A percentile compares a stretch with the other conserved stretches of the same genome.
phyloP scores from a whole-genome alignment of 2,113 vertebrate genomes.

The Sebastes schlegelii region DNA sequence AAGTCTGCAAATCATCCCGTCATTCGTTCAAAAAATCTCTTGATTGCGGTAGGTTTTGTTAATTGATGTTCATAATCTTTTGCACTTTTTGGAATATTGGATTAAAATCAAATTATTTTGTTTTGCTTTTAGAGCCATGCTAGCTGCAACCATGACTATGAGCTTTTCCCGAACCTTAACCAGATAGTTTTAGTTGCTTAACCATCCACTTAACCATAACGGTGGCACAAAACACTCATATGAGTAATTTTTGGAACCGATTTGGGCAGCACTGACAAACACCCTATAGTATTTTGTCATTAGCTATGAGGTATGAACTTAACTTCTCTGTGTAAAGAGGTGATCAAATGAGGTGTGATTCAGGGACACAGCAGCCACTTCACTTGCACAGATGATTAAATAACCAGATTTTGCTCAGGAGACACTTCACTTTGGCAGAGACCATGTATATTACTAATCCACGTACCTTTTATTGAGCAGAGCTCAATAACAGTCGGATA shows the following conservation, averaged over 20 bases:
- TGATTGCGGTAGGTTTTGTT: background rate
- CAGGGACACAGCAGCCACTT: constrained; percentile 1
- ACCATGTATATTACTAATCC: background rate
- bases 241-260: background rate
- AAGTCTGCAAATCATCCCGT: background rate
- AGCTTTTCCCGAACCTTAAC: background rate
- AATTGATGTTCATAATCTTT: background rate
- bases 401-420: constrained; percentile 28
- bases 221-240: background rate
- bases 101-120: background rate
- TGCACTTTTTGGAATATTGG: background rate
- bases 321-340: constrained; percentile 26
- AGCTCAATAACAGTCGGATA: constrained; percentile 9
- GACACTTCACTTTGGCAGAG: constrained; percentile 24
- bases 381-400: constrained; percentile 26
- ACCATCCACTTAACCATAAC: background rate
- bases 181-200: background rate
- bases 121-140: background rate
- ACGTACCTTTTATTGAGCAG: constrained; percentile 6
- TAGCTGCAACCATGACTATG: background rate
- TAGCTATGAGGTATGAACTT: constrained; percentile 3
- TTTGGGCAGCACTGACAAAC: background rate
- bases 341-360: constrained; percentile 51
- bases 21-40: background rate
- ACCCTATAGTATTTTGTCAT: constrained; percentile 9